Evolutionary conservation across 2,888 invertebrate genomes (phyloP).

Genomic region (Cerceris rybyensis): DNA sequence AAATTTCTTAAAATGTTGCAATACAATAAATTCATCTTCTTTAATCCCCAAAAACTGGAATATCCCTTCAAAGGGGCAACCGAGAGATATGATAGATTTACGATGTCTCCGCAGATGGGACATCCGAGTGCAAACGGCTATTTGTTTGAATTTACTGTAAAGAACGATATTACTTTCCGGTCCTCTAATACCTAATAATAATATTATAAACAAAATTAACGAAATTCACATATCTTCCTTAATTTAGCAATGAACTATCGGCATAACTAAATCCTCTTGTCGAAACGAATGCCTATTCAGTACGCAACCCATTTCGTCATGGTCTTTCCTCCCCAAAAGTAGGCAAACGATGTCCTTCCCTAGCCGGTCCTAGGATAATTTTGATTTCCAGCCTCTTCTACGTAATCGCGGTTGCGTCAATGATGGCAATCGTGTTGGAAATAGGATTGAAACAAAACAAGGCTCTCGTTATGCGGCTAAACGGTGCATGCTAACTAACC

Average conservation of each 20-base stretch:
- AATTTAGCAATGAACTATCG: background rate
- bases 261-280: background rate
- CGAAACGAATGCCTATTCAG: slow-evolving; percentile 13
- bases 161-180: too few species aligned
- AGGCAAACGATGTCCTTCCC: background rate
- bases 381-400: slow-evolving; percentile 43
- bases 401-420: slow-evolving; percentile 57
- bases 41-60: too few species aligned
- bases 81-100: too few species aligned
- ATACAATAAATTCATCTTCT: too few species aligned
- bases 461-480: slow-evolving; percentile 66
- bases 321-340: background rate
- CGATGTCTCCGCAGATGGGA: too few species aligned
- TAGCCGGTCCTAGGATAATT: background rate
- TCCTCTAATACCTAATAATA: too few species aligned
- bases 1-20: too few species aligned
- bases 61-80: too few species aligned
- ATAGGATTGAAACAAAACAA: slow-evolving; percentile 60
- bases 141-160: too few species aligned
- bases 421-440: slow-evolving; percentile 15
- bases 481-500: slow-evolving; percentile 64
- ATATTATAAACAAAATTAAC: background rate
- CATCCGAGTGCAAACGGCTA: too few species aligned
- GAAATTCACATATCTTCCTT: background rate
- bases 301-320: background rate